These are phyloP conservation scores for Tachycineta bicolor DNA, from an alignment of 2,113 vertebrate genomes.

Conservation along the genomic window DNA sequence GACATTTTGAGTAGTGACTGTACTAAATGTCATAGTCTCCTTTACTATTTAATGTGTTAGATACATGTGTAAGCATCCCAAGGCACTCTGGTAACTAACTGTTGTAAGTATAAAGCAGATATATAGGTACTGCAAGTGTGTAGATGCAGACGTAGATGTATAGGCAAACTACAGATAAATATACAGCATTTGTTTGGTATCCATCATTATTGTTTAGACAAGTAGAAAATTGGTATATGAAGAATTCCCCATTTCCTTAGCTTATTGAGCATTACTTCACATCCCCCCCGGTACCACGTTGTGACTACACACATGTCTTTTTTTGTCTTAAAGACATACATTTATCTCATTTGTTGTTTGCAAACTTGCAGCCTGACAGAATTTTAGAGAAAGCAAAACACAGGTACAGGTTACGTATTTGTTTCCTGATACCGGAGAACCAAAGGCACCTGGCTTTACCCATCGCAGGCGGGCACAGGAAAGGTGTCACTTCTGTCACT, in stretches of 20 bases:
- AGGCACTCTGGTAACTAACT: not conserved
- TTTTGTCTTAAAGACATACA: not conserved
- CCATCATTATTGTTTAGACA: not conserved
- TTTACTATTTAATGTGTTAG: not conserved
- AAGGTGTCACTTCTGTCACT: not conserved
- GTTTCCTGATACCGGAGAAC: not conserved
- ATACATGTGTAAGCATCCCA: not conserved
- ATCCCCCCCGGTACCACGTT: not conserved
- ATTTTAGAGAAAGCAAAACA: not conserved
- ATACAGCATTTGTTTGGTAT: not conserved
- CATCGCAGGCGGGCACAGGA: not conserved
- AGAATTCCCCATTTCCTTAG: not conserved
- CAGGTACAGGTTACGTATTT: not conserved
- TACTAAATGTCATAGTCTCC: not conserved
- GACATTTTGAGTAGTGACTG: not conserved
- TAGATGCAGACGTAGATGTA: too few relatives aligned
- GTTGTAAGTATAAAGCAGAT: not conserved
- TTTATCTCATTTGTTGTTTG: not conserved
- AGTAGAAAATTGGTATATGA: not conserved
- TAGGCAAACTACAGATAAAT: not conserved
- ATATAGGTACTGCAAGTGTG: not conserved
- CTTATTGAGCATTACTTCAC: not conserved
- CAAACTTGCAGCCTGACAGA: not conserved
- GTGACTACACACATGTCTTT: not conserved
- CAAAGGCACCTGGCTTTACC: not conserved